phyloP scores from a whole-genome alignment of 1,140 invertebrate genomes.

The Nephila pilipes region DNA sequence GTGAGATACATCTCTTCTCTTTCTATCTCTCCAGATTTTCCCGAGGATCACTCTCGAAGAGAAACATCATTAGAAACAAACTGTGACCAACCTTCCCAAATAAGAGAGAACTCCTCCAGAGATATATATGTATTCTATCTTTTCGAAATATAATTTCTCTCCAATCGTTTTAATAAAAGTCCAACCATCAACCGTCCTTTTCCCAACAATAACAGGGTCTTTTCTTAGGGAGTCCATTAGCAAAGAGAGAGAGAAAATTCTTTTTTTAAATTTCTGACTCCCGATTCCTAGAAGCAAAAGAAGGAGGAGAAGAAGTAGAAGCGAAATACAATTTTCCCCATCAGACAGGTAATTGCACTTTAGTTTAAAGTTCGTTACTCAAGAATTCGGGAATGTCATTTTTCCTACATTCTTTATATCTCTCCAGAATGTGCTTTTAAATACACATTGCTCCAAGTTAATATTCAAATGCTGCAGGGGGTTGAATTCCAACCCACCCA shows the following conservation, averaged over 20 bases:
- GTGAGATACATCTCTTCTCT: neutral
- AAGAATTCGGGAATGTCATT: slow-evolving; percentile 66
- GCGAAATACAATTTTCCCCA: slow-evolving; percentile 65
- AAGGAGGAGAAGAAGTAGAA: neutral
- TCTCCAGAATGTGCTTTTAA: slow-evolving; percentile 61
- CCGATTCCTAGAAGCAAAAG: neutral
- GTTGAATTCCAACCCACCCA: neutral
- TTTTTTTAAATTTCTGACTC: slow-evolving; percentile 23
- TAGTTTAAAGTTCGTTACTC: slow-evolving; percentile 72
- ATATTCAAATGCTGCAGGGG: slow-evolving; percentile 59
- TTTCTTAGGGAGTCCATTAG: slow-evolving; percentile 42
- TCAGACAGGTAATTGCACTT: slow-evolving; percentile 72
- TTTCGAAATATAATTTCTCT: slow-evolving; percentile 41
- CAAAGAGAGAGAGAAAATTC: neutral
- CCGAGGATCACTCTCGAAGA: neutral
- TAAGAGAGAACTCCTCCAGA: neutral
- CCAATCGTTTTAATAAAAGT: slow-evolving; percentile 47
- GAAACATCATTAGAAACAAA: slow-evolving; percentile 66
- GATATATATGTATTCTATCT: neutral
- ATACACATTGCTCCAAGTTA: slow-evolving; percentile 67
- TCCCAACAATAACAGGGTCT: slow-evolving; percentile 19
- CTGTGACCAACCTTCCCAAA: slow-evolving; percentile 3
- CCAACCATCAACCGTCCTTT: neutral
- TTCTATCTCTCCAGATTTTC: slow-evolving; percentile 13
- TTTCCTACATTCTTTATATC: slow-evolving; percentile 50